Percentiles rank a stretch among this genome's conserved stretches.
phyloP scores from a whole-genome alignment of 2,888 invertebrate species.

The Gymnocheta viridis region DNA sequence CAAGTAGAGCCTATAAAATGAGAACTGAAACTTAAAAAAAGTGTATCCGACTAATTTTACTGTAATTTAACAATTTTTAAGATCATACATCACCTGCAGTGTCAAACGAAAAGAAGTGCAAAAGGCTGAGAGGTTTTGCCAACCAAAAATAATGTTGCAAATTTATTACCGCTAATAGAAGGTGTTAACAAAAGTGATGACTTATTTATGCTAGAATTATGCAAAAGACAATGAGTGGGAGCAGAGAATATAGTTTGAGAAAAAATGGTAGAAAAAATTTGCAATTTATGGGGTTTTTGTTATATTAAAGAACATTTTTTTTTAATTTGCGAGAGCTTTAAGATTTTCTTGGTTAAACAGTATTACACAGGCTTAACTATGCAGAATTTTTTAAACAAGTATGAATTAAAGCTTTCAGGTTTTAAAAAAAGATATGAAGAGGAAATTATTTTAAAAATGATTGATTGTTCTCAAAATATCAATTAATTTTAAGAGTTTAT shows the following conservation, averaged over 20 bases:
- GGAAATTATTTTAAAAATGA: too few relatives aligned
- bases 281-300: too few relatives aligned
- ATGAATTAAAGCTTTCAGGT: too few relatives aligned
- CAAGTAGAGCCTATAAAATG: not conserved
- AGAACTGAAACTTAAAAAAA: not conserved
- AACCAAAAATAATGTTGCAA: conserved; percentile 49
- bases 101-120: conserved; percentile 34
- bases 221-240: conserved; percentile 25
- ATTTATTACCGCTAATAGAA: conserved; percentile 66
- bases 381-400: too few relatives aligned
- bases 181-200: conserved; percentile 69
- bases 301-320: too few relatives aligned
- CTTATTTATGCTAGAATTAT: conserved; percentile 58
- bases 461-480: too few relatives aligned
- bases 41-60: conserved; percentile 35
- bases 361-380: too few relatives aligned
- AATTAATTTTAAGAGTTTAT: too few relatives aligned
- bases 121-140: not conserved
- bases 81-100: conserved; percentile 56
- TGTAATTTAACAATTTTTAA: conserved; percentile 63
- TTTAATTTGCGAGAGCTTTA: too few relatives aligned
- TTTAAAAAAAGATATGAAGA: too few relatives aligned
- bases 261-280: too few relatives aligned
- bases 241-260: not conserved
- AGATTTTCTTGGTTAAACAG: too few relatives aligned